Conservation (phyloP, 2,797 vertebrate genomes). For the Neosilurus hyrtlii region DNA sequence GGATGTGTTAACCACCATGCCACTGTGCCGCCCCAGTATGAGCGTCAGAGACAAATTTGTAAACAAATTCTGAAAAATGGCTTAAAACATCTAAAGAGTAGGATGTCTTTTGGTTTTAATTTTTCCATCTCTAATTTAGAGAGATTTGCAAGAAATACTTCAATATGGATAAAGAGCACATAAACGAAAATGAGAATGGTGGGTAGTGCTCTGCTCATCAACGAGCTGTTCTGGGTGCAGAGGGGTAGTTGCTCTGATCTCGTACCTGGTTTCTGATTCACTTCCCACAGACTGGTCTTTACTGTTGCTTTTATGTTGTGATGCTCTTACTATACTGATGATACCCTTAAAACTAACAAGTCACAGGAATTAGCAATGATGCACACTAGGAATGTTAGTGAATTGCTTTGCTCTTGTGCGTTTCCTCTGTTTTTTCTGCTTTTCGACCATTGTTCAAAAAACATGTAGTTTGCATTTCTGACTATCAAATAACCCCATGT, state of each 20-base stretch:
- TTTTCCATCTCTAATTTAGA: background rate
- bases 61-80: background rate
- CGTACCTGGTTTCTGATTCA: background rate
- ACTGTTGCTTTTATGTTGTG: background rate
- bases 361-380: background rate
- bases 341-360: background rate
- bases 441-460: background rate
- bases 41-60: too few species aligned
- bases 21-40: too few species aligned
- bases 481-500: background rate
- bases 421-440: background rate
- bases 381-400: background rate
- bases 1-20: too few species aligned
- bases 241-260: slow-evolving; percentile 6
- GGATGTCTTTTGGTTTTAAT: background rate
- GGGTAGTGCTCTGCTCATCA: slow-evolving; percentile 6
- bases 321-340: background rate
- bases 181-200: background rate
- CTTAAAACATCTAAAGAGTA: background rate
- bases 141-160: background rate
- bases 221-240: background rate
- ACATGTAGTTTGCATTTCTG: background rate
- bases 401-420: background rate
- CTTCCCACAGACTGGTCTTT: background rate
- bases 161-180: background rate